Evolutionary conservation across 64 coral and sea anemone species (phyloP).

Genomic region (Cladopsammia gracilis): DNA sequence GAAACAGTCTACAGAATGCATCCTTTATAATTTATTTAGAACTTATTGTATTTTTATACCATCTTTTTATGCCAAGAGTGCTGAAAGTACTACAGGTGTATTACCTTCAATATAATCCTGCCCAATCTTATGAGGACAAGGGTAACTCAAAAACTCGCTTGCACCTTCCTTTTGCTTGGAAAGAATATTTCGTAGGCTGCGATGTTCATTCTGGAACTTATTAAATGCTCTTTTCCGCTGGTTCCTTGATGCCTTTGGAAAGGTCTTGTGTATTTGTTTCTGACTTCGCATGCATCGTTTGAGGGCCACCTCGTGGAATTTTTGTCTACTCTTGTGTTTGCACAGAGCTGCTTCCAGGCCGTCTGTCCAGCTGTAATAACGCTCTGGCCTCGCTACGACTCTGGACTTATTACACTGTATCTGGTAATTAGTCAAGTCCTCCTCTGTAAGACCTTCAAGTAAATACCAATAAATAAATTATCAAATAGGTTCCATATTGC

Average conservation of each 20-base stretch:
- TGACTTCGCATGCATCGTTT: conserved; percentile 79
- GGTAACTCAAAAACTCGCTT: conserved; percentile 66
- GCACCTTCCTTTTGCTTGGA: conserved; percentile 74
- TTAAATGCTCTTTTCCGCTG: conserved; percentile 76
- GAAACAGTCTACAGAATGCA: too few species aligned
- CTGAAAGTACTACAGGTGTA: background rate
- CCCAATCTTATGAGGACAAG: conserved; percentile 83
- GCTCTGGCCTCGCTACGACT: conserved; percentile 13
- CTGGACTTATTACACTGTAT: conserved; percentile 39
- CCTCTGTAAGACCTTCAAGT: conserved; percentile 68
- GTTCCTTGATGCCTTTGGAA: conserved; percentile 66
- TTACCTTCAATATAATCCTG: conserved; percentile 90
- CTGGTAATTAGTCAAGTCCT: conserved; percentile 74
- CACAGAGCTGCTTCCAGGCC: conserved; percentile 78
- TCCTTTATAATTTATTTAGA: too few species aligned
- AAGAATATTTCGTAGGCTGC: conserved; percentile 63
- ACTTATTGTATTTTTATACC: too few species aligned
- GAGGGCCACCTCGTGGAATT: conserved; percentile 83
- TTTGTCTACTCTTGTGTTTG: conserved; percentile 68
- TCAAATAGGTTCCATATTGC: too few species aligned
- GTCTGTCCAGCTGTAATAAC: conserved; percentile 73
- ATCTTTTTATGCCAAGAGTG: too few species aligned
- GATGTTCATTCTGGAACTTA: conserved; percentile 86
- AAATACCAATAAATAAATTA: background rate
- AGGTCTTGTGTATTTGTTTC: conserved; percentile 76